Conservation (phyloP, 1,140 invertebrate genomes). For the Steinernema khuongi region DNA sequence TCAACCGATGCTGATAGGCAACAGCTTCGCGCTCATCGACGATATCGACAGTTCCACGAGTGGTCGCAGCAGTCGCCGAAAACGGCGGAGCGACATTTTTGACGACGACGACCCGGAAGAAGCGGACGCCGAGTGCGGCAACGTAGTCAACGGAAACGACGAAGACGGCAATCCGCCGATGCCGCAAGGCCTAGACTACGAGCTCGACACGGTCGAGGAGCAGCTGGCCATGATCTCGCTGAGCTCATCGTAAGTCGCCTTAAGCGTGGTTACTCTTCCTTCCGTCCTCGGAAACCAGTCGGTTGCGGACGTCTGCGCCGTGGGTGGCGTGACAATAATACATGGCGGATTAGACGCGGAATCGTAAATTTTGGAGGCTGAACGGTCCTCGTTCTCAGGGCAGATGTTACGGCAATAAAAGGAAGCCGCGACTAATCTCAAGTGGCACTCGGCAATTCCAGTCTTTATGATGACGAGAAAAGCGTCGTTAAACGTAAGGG, state of each 20-base stretch:
- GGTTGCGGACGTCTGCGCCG: neutral
- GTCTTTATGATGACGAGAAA: too few species aligned
- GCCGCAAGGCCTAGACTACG: neutral
- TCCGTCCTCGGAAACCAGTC: neutral
- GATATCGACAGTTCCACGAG: slow-evolving; percentile 16
- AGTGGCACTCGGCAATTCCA: too few species aligned
- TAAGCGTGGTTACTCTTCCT: neutral
- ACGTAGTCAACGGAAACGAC: neutral
- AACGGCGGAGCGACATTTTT: slow-evolving; percentile 5
- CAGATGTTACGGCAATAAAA: neutral
- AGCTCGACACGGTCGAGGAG: slow-evolving; percentile 1
- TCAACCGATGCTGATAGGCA: slow-evolving; percentile 16
- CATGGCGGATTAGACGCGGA: neutral
- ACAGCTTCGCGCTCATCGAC: slow-evolving; percentile 12
- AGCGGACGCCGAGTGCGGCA: neutral
- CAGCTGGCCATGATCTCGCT: slow-evolving; percentile 11
- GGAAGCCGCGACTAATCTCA: neutral
- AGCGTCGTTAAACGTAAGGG: too few species aligned
- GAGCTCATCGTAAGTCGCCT: slow-evolving; percentile 1
- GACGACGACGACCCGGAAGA: neutral
- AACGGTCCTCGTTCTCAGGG: neutral
- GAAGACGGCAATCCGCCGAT: neutral
- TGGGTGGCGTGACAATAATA: slow-evolving; percentile 7
- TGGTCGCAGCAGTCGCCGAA: slow-evolving; percentile 2
- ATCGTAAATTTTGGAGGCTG: slow-evolving; percentile 2